Conservation (phyloP, 2,888 invertebrate species). For the Eurytoma adleriae region DNA sequence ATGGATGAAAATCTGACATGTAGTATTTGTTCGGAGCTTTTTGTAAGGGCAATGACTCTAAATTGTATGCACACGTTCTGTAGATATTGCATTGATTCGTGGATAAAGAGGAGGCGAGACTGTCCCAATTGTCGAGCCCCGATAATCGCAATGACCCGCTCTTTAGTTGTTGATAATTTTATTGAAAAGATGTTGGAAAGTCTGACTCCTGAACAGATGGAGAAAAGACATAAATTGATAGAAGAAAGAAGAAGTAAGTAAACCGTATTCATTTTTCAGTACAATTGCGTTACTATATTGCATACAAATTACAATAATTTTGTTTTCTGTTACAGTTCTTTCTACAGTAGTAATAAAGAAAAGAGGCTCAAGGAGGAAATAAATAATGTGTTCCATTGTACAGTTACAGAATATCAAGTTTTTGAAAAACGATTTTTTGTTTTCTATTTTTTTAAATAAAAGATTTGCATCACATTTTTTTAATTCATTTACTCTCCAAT, state of each 20-base stretch:
- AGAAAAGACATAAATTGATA: constrained; percentile 77
- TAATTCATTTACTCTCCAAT: background rate
- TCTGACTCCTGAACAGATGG: constrained; percentile 80
- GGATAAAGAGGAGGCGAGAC: constrained; percentile 83
- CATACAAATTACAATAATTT: background rate
- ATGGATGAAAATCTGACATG: constrained; percentile 86
- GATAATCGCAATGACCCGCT: constrained; percentile 78
- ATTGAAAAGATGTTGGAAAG: constrained; percentile 84
- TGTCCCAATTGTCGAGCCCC: constrained; percentile 84
- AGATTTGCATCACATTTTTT: background rate
- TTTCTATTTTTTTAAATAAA: constrained; percentile 2
- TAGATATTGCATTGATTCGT: constrained; percentile 82
- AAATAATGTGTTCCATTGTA: background rate
- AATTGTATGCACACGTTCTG: constrained; percentile 88
- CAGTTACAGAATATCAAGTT: too few relatives aligned
- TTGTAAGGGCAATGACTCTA: constrained; percentile 83
- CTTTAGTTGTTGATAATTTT: constrained; percentile 84
- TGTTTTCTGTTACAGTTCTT: constrained; percentile 33
- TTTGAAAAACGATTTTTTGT: background rate
- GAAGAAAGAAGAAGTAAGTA: constrained; percentile 66
- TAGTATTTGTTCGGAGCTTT: constrained; percentile 86
- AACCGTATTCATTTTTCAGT: background rate
- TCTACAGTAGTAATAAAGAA: constrained; percentile 4
- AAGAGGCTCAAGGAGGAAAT: constrained; percentile 8
- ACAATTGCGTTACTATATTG: background rate